Conservation (phyloP, 2,797 vertebrate genomes). For the Microcaecilia unicolor region DNA sequence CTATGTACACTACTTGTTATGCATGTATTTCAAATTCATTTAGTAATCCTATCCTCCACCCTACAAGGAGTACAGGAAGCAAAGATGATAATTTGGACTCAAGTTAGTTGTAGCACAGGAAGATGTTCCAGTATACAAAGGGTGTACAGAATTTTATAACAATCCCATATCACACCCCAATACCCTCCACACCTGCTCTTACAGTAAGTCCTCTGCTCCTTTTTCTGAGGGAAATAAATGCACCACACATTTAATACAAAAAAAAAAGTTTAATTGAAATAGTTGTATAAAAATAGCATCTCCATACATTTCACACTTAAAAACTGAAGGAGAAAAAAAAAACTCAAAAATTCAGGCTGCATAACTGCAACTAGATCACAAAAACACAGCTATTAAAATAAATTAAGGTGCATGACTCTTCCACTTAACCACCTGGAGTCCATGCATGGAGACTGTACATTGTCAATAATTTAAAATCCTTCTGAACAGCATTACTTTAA, state of each 20-base stretch:
- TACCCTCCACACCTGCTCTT: no score
- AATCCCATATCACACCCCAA: no score
- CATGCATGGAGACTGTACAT: conserved; percentile 74
- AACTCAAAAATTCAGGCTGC: conserved; percentile 49
- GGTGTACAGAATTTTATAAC: no score
- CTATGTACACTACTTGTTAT: no score
- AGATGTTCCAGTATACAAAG: no score
- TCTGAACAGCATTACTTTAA: conserved; percentile 53
- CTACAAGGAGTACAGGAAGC: no score
- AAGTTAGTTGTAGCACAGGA: no score
- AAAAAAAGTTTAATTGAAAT: conserved; percentile 92
- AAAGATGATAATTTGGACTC: no score
- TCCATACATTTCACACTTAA: conserved; percentile 81
- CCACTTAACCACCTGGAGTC: conserved; percentile 60
- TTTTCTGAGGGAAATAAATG: not conserved
- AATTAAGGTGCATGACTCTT: conserved; percentile 64
- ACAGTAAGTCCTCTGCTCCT: no score
- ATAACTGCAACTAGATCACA: conserved; percentile 58
- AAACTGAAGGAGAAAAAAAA: conserved; percentile 58
- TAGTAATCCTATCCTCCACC: no score
- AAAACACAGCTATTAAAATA: conserved; percentile 62
- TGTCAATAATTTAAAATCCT: conserved; percentile 68
- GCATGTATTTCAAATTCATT: no score
- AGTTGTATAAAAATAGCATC: conserved; percentile 95
- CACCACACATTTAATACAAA: conserved; percentile 65